These are phyloP conservation scores for Ctenosaura bakeri DNA, from an alignment of 2,797 vertebrate species.

Conservation along the genomic window DNA sequence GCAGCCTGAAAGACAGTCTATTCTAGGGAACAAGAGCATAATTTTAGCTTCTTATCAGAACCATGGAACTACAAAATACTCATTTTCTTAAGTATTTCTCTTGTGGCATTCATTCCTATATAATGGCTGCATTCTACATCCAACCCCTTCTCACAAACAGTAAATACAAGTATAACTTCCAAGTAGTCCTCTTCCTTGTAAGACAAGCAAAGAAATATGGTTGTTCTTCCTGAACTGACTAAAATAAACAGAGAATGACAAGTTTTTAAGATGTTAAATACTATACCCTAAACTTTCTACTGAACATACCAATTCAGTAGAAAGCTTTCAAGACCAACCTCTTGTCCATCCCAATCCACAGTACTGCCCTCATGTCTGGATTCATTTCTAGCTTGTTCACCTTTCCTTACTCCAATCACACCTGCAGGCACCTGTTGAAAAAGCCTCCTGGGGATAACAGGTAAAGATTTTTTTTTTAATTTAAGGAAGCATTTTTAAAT, in stretches of 20 bases:
- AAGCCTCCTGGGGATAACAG: neutral
- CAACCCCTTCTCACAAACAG: neutral
- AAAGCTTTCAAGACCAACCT: neutral
- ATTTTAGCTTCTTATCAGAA: neutral
- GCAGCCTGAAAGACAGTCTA: accelerated
- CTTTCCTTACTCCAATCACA: neutral
- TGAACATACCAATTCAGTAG: neutral
- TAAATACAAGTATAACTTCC: neutral
- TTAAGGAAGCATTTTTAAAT: no score
- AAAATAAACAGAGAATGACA: neutral
- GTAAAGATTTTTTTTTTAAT: no score
- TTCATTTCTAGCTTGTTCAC: neutral
- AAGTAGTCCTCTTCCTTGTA: no score
- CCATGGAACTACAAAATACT: neutral
- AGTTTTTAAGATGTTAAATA: neutral
- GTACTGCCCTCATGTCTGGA: neutral
- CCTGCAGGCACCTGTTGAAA: neutral
- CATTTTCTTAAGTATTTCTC: neutral
- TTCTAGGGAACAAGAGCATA: accelerated
- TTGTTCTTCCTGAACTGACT: no score
- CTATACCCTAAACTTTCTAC: neutral
- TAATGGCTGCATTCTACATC: neutral
- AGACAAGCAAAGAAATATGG: no score
- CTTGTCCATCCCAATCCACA: neutral
- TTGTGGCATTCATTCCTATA: accelerated